These are phyloP conservation scores for Microcebus lehilahytsara DNA, from an alignment of 2,113 vertebrate genomes.

Conservation along the genomic window DNA sequence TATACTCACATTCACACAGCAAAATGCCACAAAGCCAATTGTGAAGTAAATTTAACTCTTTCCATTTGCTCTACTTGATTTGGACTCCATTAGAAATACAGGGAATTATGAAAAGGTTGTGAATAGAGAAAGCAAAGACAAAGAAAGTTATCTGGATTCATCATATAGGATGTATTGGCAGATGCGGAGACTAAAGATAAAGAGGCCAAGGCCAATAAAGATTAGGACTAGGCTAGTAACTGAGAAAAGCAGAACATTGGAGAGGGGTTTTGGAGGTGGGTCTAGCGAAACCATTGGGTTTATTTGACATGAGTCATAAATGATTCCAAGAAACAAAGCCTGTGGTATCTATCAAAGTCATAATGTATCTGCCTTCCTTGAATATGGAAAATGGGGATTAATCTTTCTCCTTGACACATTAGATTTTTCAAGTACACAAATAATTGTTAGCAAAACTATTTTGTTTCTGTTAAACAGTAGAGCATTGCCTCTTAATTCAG, in stretches of 20 bases:
- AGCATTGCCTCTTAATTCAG: neutral
- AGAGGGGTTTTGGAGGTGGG: neutral
- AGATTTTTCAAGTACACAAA: neutral
- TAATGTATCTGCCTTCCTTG: neutral
- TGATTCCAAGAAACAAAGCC: neutral
- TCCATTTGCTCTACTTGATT: neutral
- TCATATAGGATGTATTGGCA: neutral
- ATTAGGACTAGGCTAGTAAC: neutral
- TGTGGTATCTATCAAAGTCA: neutral
- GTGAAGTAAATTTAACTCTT: neutral
- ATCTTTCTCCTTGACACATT: neutral
- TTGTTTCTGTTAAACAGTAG: conserved; percentile 2
- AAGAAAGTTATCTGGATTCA: neutral
- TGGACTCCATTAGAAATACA: neutral
- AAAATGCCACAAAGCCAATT: neutral
- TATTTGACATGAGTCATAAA: neutral
- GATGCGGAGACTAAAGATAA: neutral
- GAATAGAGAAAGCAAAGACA: neutral
- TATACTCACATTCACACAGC: neutral
- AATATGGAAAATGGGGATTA: neutral
- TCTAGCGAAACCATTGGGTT: neutral
- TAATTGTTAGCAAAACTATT: neutral
- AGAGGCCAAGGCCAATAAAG: neutral
- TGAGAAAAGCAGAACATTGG: neutral
- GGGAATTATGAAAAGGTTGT: neutral